Base-by-base conservation (phyloP, 2,888 invertebrate species). In the Heliothis peltigera region DNA sequence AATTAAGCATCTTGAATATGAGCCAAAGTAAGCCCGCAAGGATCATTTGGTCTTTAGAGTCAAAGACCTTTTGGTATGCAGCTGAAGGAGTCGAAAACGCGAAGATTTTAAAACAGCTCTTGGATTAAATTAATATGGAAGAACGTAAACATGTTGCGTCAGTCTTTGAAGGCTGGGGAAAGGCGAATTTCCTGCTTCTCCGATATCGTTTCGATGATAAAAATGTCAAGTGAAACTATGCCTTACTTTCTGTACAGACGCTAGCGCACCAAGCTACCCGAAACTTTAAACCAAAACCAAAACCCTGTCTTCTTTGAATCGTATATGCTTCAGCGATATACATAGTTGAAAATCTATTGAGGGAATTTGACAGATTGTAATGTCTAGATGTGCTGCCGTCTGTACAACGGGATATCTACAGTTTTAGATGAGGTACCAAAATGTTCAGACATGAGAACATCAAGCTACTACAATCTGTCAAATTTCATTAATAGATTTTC, bases 21-120 rank as follows among this genome's bases (percentile, higher is more conserved):
- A 53, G 62, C 70, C 58, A 70, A 74, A 64, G 62, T 62, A 63
- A 59, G 44, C 49, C 54, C 39, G n/a, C 28, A 64, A 70, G 71
- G 46, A 59, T 59, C 42, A 57, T 56, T 21, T 57, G 28, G 49
- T 64, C 46, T 53, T 54, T 18, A 6, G 22, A 64, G 72, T 65
- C 77, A 65, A 76, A 76, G 73, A 71, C 59, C 75, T 71, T 35
- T 51, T 61, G 53, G 32, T 51, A 57, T 64, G 56, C 65, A 17
- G 42, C 21, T 48, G n/a, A 44, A 52, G 46, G 44, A 74, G 19
- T 52, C 52, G 48, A 55, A 70, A 53, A 44, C 8, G 44, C 5
- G 17, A 39, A n/a, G 39, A 2, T 39, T 25, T 28, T 28, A 56
- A 28, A 69, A 32, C 22, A 0, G 8, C 5, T 25, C 46, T 42